These are phyloP conservation scores for Ciconia boyciana DNA, from an alignment of 2,113 vertebrate species.

Conservation along the genomic window DNA sequence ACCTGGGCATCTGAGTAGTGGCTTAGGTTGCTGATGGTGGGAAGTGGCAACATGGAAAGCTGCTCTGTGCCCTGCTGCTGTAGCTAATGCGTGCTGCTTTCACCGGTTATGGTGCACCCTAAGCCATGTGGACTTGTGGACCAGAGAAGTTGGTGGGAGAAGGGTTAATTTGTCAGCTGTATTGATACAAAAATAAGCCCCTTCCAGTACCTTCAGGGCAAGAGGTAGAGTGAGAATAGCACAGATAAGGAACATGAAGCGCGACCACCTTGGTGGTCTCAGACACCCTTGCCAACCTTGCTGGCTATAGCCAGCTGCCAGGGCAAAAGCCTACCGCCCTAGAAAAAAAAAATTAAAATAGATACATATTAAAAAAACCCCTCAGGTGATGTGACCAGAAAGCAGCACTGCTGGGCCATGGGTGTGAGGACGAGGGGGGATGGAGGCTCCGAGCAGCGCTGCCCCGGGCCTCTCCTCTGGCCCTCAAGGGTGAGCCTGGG, in stretches of 20 bases:
- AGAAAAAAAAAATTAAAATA: background rate
- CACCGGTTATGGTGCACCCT: background rate
- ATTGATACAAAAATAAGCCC: background rate
- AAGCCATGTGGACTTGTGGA: fast-evolving
- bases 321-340: background rate
- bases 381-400: no score
- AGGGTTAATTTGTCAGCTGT: background rate
- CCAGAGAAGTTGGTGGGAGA: background rate
- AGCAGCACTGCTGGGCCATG: background rate
- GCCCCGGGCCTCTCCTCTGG: no score
- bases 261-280: fast-evolving
- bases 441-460: no score
- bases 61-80: background rate
- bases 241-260: background rate
- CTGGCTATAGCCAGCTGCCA: background rate
- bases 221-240: background rate
- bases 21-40: background rate
- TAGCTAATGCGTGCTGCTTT: background rate
- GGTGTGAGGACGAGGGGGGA: no score
- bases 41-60: background rate
- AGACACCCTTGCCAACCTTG: no score
- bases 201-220: no score
- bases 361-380: no score
- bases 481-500: no score
- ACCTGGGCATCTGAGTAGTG: background rate